phyloP scores from a whole-genome alignment of 2,888 invertebrate genomes.

The Amphipoea oculea region DNA sequence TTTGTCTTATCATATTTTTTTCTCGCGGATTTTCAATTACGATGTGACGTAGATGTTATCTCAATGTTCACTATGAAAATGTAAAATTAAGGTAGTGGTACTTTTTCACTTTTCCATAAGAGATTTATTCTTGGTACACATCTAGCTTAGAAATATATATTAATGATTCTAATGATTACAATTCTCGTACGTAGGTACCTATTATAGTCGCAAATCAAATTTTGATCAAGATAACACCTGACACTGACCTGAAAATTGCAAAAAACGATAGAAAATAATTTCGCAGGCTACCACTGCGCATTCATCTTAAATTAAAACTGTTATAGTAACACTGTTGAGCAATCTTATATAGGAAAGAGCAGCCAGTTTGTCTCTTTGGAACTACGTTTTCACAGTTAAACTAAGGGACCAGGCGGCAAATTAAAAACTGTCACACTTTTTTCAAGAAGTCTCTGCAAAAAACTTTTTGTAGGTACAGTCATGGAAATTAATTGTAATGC shows the following conservation, averaged over 20 bases:
- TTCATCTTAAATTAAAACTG: neutral
- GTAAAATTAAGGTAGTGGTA: neutral
- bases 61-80: neutral
- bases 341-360: neutral
- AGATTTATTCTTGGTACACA: too few species aligned
- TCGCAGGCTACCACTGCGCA: too few species aligned
- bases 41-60: neutral
- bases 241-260: too few species aligned
- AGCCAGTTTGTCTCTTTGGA: neutral
- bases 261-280: too few species aligned
- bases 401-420: neutral
- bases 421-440: neutral
- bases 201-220: too few species aligned
- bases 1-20: neutral
- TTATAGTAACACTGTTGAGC: neutral
- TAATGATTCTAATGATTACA: too few species aligned
- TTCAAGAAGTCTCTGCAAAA: neutral
- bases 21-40: slow-evolving; percentile 10
- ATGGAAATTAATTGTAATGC: too few species aligned
- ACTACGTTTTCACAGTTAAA: neutral
- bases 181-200: too few species aligned
- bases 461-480: neutral
- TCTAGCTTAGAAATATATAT: too few species aligned
- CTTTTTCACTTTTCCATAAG: too few species aligned
- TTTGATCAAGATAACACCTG: too few species aligned